Percentiles rank a stretch among this genome's conserved stretches.
Conservation (phyloP, 2,113 vertebrate species). For the Lepus europaeus region DNA sequence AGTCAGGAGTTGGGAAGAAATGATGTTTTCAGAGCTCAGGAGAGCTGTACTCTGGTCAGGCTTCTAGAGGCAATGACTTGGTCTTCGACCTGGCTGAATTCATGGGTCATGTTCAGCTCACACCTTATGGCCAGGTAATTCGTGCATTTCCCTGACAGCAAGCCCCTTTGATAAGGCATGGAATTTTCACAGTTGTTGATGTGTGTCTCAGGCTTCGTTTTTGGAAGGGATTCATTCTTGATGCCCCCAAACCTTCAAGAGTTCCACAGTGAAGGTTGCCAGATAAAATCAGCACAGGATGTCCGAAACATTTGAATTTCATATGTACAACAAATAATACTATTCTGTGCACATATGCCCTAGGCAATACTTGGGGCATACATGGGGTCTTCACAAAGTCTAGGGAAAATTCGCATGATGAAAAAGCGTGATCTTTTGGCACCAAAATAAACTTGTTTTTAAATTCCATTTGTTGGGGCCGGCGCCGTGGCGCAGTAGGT, state of each 20-base stretch:
- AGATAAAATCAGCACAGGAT: background rate
- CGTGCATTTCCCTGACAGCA: background rate
- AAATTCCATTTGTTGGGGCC: too few relatives aligned
- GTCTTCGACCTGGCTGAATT: background rate
- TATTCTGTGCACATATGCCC: background rate
- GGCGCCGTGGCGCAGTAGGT: too few relatives aligned
- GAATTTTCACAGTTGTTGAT: background rate
- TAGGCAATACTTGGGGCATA: background rate
- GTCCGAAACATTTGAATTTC: background rate
- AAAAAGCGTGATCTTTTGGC: too few relatives aligned
- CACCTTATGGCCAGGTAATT: background rate
- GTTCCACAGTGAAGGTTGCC: background rate
- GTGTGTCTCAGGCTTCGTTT: background rate
- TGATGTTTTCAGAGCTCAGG: constrained; percentile 14
- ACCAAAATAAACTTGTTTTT: too few relatives aligned
- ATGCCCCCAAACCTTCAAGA: background rate
- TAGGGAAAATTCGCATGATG: too few relatives aligned
- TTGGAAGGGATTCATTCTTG: constrained; percentile 1
- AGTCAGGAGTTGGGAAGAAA: background rate
- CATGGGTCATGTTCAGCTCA: background rate
- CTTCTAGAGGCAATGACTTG: background rate
- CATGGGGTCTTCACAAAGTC: too few relatives aligned
- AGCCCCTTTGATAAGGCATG: background rate
- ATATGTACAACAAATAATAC: background rate
- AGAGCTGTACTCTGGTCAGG: background rate